These are phyloP conservation scores for Meloidogyne chitwoodi DNA, from an alignment of 1,140 invertebrate species.

Conservation along the genomic window DNA sequence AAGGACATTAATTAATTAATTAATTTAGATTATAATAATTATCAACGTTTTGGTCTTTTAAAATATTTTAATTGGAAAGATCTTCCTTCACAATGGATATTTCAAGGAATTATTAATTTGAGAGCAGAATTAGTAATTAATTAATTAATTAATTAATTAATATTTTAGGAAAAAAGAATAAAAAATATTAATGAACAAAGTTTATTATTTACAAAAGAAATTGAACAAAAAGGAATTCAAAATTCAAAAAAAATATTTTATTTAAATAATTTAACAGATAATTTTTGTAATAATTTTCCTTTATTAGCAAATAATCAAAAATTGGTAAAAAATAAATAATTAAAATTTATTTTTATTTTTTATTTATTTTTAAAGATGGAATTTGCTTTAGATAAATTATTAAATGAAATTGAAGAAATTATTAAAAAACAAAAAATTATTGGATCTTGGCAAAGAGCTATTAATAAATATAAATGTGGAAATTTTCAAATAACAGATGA, in stretches of 20 bases:
- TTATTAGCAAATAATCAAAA: neutral
- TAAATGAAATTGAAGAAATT: constrained; percentile 4
- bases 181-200: neutral
- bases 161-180: neutral
- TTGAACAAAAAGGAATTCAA: neutral
- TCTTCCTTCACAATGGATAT: neutral
- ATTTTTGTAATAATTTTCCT: constrained; percentile 11
- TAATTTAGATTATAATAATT: neutral
- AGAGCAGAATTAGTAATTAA: neutral
- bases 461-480: neutral
- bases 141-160: neutral
- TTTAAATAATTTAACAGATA: neutral
- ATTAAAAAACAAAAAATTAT: neutral
- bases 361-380: neutral
- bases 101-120: neutral
- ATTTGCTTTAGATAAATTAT: neutral
- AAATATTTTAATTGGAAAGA: neutral
- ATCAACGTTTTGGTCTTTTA: neutral
- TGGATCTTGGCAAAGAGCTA: neutral
- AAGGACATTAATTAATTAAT: neutral
- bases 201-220: neutral
- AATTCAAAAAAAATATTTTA: neutral
- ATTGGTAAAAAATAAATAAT: neutral
- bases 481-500: neutral
- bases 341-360: neutral